Conservation (phyloP, 2,113 vertebrate genomes). For the Salvator merianae region DNA sequence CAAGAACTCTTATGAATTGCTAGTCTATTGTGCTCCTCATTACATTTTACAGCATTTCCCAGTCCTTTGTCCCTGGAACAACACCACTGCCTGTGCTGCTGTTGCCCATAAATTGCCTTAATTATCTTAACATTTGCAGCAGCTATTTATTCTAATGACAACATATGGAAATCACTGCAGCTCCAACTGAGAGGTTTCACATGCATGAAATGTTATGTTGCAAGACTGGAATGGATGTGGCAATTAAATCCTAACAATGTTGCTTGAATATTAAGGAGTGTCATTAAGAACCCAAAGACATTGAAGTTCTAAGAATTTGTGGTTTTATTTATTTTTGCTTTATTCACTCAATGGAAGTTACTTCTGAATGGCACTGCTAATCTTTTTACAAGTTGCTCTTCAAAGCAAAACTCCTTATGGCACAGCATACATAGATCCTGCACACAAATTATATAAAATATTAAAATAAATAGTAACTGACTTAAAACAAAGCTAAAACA, state of each 20-base stretch:
- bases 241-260: slow-evolving; percentile 45
- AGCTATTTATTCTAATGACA: slow-evolving; percentile 45
- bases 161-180: slow-evolving; percentile 33
- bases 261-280: slow-evolving; percentile 18
- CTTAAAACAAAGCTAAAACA: background rate
- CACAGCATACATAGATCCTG: no score
- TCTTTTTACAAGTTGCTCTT: background rate
- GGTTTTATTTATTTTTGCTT: background rate
- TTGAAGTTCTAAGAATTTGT: slow-evolving; percentile 24
- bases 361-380: background rate
- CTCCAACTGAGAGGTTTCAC: slow-evolving; percentile 51
- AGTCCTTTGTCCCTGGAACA: slow-evolving; percentile 13
- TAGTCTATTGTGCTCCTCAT: background rate
- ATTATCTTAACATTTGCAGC: slow-evolving; percentile 42
- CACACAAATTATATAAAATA: no score
- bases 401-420: background rate
- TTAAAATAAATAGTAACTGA: background rate
- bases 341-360: background rate
- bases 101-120: slow-evolving; percentile 37
- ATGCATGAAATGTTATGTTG: slow-evolving; percentile 41
- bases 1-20: background rate
- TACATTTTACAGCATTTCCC: slow-evolving; percentile 5
- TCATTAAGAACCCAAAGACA: slow-evolving; percentile 40
- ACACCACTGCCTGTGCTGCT: slow-evolving; percentile 11
- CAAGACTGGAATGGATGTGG: slow-evolving; percentile 54